Evolutionary conservation across 2,888 invertebrate species (phyloP), one percentile per base, ranked within the genome.

Genomic region (Leptinotarsa rubiginosa): DNA sequence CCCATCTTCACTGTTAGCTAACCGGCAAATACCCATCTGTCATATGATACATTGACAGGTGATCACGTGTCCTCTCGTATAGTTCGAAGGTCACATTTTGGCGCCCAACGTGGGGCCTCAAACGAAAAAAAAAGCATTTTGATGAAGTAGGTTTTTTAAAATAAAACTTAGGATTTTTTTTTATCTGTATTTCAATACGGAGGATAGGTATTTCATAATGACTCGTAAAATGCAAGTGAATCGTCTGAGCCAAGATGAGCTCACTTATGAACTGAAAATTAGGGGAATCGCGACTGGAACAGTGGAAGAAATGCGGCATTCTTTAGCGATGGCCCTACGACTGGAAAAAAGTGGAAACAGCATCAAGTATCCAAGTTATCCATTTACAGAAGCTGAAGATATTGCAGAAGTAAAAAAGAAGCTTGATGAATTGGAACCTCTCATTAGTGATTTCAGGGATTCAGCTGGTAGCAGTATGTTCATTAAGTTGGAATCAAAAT

Each of bases 301-400:
- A 12, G 16, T 62, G 15, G 62, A 62, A 15, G 31, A 59, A 25
- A 59, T 59, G 59, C 15, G 59, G 13, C 59, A 59, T 31, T 22
- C 59, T 13, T 25, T 59, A 15, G 3, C 59, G 16, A 25, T 59
- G 25, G 59, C 59, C 12, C 7, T 59, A 7, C n/a, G 67, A 10
- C 13, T 50, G 20, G 67, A 67, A 20, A 49, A 20, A n/a, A 12
- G 22, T 52, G 67, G 52, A 20, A n/a, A 25, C 31, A 50, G 50
- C 12, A 41, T 50, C 18, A 25, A 50, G 3, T 67, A 67, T 65
- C 65, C 65, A 16, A 47, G 1, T 13, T 65, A 65, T 3, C 65
- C 65, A n/a, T 65, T 65, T 18, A 49, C 49, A 47, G 47, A 18
- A 4, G 65, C 47, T 15, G 49, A 65, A 18, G 49, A 49, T 18